Percentiles rank a stretch among this genome's conserved stretches.
Evolutionary conservation across 2,888 invertebrate genomes (phyloP).

Genomic region (Aporophyla nigra): DNA sequence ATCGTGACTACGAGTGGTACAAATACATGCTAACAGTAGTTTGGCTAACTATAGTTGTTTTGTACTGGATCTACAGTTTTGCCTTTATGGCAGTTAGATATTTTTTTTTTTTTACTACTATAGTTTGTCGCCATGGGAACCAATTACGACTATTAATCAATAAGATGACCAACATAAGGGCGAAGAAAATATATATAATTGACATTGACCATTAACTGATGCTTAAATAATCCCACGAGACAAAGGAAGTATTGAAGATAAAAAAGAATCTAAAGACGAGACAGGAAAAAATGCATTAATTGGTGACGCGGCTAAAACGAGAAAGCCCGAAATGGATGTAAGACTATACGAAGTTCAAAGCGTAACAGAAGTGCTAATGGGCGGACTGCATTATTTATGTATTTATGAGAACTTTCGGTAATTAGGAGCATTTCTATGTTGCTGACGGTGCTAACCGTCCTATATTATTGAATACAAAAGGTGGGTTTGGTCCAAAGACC

Average conservation of each 20-base stretch:
- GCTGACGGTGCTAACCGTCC: slow-evolving; percentile 48
- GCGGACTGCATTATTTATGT: slow-evolving; percentile 75
- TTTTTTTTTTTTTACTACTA: neutral
- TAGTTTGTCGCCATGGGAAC: neutral
- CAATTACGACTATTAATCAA: neutral
- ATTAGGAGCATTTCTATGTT: slow-evolving; percentile 70
- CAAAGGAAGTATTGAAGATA: slow-evolving; percentile 72
- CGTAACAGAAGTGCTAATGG: slow-evolving; percentile 82
- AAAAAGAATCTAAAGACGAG: slow-evolving; percentile 66
- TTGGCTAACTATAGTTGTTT: slow-evolving; percentile 19
- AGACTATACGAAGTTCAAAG: slow-evolving; percentile 81
- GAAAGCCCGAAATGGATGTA: slow-evolving; percentile 79
- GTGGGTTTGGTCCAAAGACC: slow-evolving; percentile 48
- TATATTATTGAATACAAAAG: slow-evolving; percentile 48
- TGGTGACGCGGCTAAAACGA: slow-evolving; percentile 81
- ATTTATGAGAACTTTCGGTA: slow-evolving; percentile 72
- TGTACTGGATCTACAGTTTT: neutral
- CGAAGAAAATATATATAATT: slow-evolving; percentile 11
- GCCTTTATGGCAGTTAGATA: neutral
- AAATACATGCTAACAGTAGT: slow-evolving; percentile 45
- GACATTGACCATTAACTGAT: slow-evolving; percentile 39
- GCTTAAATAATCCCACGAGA: slow-evolving; percentile 49
- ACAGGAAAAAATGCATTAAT: slow-evolving; percentile 85
- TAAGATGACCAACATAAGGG: neutral
- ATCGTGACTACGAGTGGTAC: slow-evolving; percentile 57